A percentile compares a stretch with the other conserved stretches of the same genome.
These are phyloP conservation scores for Cichlasoma orientale DNA, from an alignment of 2,797 vertebrate species.

Conservation along the genomic window DNA sequence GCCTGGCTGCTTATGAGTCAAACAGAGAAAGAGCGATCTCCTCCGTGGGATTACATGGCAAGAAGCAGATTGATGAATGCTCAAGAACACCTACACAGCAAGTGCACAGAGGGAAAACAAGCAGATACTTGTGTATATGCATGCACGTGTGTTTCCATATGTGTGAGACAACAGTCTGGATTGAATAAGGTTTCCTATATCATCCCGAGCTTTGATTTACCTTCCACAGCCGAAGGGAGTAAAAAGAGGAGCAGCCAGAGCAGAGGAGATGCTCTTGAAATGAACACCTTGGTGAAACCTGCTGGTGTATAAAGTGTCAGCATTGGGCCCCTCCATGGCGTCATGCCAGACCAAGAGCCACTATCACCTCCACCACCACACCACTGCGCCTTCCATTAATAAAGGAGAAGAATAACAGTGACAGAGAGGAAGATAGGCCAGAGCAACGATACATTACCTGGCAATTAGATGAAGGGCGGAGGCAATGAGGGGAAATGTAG, in stretches of 20 bases:
- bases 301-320: slow-evolving; percentile 81
- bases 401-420: slow-evolving; percentile 58
- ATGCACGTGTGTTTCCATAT: slow-evolving; percentile 26
- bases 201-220: slow-evolving; percentile 70
- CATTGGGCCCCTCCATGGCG: slow-evolving; percentile 73
- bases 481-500: slow-evolving; percentile 66
- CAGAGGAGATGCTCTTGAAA: slow-evolving; percentile 79
- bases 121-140: background rate
- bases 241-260: slow-evolving; percentile 58
- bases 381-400: slow-evolving; percentile 64
- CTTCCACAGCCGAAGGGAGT: slow-evolving; percentile 50
- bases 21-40: slow-evolving; percentile 36
- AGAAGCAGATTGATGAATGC: slow-evolving; percentile 47
- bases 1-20: slow-evolving; percentile 42
- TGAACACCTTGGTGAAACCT: slow-evolving; percentile 85
- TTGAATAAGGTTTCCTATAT: slow-evolving; percentile 61
- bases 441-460: slow-evolving; percentile 80
- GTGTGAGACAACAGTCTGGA: slow-evolving; percentile 44
- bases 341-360: slow-evolving; percentile 66
- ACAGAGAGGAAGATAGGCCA: slow-evolving; percentile 45
- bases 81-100: slow-evolving; percentile 3
- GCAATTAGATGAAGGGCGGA: slow-evolving; percentile 75
- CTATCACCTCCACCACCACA: slow-evolving; percentile 56
- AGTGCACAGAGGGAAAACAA: slow-evolving; percentile 21
- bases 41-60: slow-evolving; percentile 34